Evolutionary conservation across 2,797 vertebrate species (phyloP).

Genomic region (Pantherophis alleghaniensis): DNA sequence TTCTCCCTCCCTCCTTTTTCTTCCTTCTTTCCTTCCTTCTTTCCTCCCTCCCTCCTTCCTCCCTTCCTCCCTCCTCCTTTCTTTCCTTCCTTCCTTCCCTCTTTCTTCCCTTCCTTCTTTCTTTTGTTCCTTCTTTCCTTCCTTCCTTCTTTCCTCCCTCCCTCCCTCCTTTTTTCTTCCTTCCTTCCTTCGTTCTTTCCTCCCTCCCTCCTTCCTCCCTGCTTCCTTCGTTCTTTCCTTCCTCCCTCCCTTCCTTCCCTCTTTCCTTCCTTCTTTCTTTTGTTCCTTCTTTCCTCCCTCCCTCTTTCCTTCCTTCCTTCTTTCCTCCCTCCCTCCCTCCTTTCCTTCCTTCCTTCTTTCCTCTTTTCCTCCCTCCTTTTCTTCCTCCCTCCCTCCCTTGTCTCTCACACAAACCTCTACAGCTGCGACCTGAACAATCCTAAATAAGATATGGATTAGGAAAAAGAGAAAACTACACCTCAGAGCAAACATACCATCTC

Average conservation of each 20-base stretch:
- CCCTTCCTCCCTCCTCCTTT: too few species aligned
- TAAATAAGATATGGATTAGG: neutral
- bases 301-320: neutral
- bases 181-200: too few species aligned
- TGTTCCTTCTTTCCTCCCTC: neutral
- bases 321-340: neutral
- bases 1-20: too few species aligned
- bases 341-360: neutral
- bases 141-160: neutral
- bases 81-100: rapidly evolving
- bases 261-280: neutral
- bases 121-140: neutral
- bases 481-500: neutral
- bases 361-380: neutral
- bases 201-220: too few species aligned
- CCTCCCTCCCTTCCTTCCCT: too few species aligned
- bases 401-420: neutral
- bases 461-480: neutral
- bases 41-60: too few species aligned
- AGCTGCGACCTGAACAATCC: neutral
- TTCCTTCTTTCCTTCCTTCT: too few species aligned
- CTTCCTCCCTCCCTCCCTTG: neutral
- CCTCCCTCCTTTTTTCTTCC: neutral
- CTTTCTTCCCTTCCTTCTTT: rapidly evolving
- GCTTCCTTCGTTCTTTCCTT: too few species aligned